Evolutionary conservation across 2,797 vertebrate genomes (phyloP), one percentile per base, ranked within the genome.

Genomic region (Enteromius argenteus): DNA sequence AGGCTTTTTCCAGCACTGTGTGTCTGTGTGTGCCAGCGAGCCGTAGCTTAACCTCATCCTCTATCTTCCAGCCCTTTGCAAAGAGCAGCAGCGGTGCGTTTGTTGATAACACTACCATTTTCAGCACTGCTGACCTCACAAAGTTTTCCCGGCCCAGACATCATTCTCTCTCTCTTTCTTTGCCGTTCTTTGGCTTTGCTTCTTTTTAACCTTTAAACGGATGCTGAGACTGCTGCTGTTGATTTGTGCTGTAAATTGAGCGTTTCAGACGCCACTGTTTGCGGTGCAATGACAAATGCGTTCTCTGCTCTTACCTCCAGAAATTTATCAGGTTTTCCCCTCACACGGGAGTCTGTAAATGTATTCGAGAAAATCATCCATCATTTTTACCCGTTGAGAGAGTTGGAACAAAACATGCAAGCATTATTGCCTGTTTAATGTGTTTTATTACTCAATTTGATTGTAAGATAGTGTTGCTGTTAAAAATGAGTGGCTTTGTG

Each of bases 101-200:
- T 85, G 64, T 74, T 87, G 80, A 84, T 84, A 85, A 87, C 73
- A 68, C 53, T 42, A 60, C 27, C 83, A 27, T 53, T 69, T 74
- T 75, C 75, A 74, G 58, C 79, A 72, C 71, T 79, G 84, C 79
- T 84, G 83, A 87, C 86, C 74, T 84, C 67, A 39, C 42, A 3
- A 53, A 78, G 83, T 80, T 81, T 81, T 68, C 53, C 46, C 46
- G 56, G 69, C 71, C 80, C 72, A 39, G 72, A 83, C 58, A 75
- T 75, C 58, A 9, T 49, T 79, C 69, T 51, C 69, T 51, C 69
- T 69, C 53, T 80, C 46, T 62, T 27, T 78, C 53, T 78, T 39
- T 46, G 35, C n/a, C 35, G 30, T 32, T 69, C 32, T 69, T 69
- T 84, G 15, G 21, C 74, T 82, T 32, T 17, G n/a, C 69, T 66